Base-by-base conservation (phyloP, 2,113 vertebrate genomes). In the Orycteropus afer region DNA sequence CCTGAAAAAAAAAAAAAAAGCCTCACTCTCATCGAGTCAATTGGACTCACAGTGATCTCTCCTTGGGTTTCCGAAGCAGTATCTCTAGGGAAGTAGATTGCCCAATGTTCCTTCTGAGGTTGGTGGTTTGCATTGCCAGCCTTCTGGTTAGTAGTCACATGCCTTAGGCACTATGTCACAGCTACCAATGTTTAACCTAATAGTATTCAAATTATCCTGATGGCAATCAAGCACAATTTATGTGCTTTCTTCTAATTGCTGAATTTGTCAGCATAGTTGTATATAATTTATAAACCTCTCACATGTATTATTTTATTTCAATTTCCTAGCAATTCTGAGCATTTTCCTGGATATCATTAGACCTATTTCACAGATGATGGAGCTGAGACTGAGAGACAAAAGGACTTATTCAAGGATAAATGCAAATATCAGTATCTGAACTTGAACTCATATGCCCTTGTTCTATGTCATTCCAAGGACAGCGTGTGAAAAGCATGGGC, bases 271-370 rank as follows among this genome's bases (percentile, higher is more conserved):
- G 37, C 23, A 69, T 0, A 23, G 42, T 34, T 53, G 5, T 47
- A 65, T 63, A 55, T 40, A 37, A 29, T 80, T n/a, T 71, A 53
- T 49, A 82, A 23, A 55, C 59, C 73, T 74, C 78, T 89, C 12
- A 15, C 4, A 22, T 67, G 29, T 22, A 79, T 90, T 82, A 80
- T 80, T 37, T 95, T 74, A 91, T 90, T 77, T 94, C 32, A 55
- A 74, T 17, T 93, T 87, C 42, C 59, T 32, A 86, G 74, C 20
- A 34, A 87, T 45, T 40, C 42, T 22, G 14, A 71, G 34, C 86
- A 29, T 34, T 85, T 90, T 45, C 12, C 9, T 25, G 65, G 67
- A 7, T 22, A 61, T 53, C 49, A 9, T 53, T 22, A 67, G 59
- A 5, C 18, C 27, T 15, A 61, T 77, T 67, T 93, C n/a, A n/a